Base-by-base conservation (phyloP, 1,140 invertebrate genomes). In the Dendrolimus kikuchii region DNA sequence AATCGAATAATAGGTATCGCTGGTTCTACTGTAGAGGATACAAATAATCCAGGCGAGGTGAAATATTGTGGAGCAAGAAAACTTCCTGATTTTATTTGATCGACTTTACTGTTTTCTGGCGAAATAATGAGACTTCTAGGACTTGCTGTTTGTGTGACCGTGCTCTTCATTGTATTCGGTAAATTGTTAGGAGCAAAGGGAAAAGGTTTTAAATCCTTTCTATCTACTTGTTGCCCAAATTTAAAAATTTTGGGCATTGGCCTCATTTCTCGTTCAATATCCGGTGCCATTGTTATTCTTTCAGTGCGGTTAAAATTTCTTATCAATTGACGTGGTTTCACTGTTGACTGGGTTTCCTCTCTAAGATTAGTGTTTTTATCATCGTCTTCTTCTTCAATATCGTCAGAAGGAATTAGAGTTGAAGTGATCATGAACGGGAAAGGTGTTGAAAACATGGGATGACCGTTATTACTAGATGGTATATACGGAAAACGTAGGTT, bases 1-100 rank as follows among this genome's bases (percentile, higher is more conserved):
- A 88, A 71, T 40, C 83, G 74, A 48, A 88, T 59, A 48, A 88
- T 88, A 10, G 87, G 86, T 61, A 88, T 77, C 6, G 81, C 74
- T 7, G 80, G 75, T 64, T 86, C 83, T 38, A 83, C 79, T 8
- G 87, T 87, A 43, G 80, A 77, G 23, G 74, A 68, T 44, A 76
- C 64, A 47, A 73, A 75, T 42, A 64, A 51, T 40, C 62, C 62
- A 38, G 75, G 74, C 39, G 75, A 52, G 43, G 74, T 60, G 52
- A 79, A 51, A 40, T 71, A 80, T 51, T 81, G 73, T 10, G 62
- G 41, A 40, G 54, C 62, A 23, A 60, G 68, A 46, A 54, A 68
- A 38, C 74, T 80, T 53, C 68, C 64, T 43, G 74, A 57, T 51
- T 74, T 82, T 5, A 66, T 46, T 60, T 80, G 72, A 49, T 86